Conservation (phyloP, 2,888 invertebrate genomes). For the Noctua fimbriata region DNA sequence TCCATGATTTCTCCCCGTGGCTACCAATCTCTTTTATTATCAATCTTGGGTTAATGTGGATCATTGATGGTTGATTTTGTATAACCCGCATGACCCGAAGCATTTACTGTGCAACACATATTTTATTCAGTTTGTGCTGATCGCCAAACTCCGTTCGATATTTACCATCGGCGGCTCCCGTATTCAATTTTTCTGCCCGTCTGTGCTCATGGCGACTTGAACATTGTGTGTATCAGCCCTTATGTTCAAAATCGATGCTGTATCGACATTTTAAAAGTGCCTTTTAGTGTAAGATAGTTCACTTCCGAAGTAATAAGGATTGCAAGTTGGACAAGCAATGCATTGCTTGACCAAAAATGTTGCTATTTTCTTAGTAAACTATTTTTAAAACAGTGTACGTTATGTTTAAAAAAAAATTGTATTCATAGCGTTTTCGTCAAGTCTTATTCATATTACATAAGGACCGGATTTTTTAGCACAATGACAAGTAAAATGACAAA, state of each 20-base stretch:
- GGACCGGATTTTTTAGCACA: neutral
- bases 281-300: neutral
- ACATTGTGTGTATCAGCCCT: neutral
- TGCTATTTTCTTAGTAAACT: neutral
- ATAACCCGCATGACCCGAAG: neutral
- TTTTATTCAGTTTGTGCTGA: neutral
- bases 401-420: neutral
- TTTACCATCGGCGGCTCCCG: neutral
- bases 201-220: neutral
- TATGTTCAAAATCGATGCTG: neutral
- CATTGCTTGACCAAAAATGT: neutral
- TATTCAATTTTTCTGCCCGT: neutral
- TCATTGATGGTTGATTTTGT: neutral
- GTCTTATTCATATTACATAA: too few species aligned
- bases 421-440: neutral
- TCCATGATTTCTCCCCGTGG: neutral
- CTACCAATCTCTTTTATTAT: neutral
- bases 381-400: neutral
- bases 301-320: neutral
- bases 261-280: conserved; percentile 7
- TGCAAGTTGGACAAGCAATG: neutral
- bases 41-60: neutral
- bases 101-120: neutral
- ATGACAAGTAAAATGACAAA: too few species aligned
- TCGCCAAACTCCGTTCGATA: neutral